Conservation (phyloP, 2,888 invertebrate genomes). For the Ormia ochracea region DNA sequence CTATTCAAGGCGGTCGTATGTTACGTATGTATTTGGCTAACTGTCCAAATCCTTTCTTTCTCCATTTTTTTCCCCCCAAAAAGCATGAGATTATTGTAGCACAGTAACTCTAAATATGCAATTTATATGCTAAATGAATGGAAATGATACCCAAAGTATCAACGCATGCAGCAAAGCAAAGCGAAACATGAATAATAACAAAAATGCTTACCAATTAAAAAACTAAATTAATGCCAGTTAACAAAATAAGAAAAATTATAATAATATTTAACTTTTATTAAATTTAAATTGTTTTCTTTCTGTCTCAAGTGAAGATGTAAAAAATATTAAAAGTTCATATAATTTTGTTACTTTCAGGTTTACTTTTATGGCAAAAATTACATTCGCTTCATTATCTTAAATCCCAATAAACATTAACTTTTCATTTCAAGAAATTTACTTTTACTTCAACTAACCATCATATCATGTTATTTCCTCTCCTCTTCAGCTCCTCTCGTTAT, state of each 20-base stretch:
- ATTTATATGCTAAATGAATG: constrained; percentile 59
- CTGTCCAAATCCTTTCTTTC: constrained; percentile 53
- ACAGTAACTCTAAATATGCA: constrained; percentile 45
- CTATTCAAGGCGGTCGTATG: constrained; percentile 4
- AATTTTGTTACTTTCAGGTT: constrained; percentile 22
- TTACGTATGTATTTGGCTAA: constrained; percentile 27
- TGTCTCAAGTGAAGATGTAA: too few relatives aligned
- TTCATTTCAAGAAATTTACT: constrained; percentile 45
- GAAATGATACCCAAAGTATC: constrained; percentile 19
- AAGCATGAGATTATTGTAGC: constrained; percentile 19
- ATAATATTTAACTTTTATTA: too few relatives aligned
- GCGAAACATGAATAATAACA: not conserved
- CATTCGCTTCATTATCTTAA: constrained; percentile 44
- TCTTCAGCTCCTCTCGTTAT: not conserved
- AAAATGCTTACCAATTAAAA: not conserved
- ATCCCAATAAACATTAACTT: constrained; percentile 48
- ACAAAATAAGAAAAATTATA: not conserved
- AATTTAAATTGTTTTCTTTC: too few relatives aligned
- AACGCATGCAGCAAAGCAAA: too few relatives aligned
- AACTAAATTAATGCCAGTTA: not conserved
- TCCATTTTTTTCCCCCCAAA: constrained; percentile 13
- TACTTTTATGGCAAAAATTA: not conserved
- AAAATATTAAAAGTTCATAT: too few relatives aligned
- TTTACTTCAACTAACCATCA: constrained; percentile 49
- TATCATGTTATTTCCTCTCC: not conserved